Percentiles rank a stretch among this genome's conserved stretches.
Evolutionary conservation across 2,797 vertebrate species (phyloP).

Genomic region (Threskiornis aethiopicus): DNA sequence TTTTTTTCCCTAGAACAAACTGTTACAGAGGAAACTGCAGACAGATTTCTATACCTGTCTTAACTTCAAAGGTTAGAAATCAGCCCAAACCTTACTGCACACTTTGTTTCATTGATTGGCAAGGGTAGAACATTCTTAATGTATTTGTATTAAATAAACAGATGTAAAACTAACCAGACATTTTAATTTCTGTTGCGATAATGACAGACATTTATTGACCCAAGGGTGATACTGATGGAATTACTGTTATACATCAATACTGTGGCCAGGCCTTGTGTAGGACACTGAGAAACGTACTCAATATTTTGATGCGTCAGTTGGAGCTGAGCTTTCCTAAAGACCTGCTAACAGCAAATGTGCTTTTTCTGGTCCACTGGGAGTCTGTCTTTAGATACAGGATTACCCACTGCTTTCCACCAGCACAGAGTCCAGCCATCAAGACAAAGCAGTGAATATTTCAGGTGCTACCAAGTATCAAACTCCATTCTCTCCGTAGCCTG

Average conservation of each 20-base stretch:
- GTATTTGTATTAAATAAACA: neutral
- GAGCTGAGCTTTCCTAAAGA: neutral
- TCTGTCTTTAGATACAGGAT: fast-evolving
- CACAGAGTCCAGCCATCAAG: neutral
- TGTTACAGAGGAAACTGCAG: neutral
- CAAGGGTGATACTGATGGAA: neutral
- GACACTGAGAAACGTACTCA: neutral
- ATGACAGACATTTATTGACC: neutral
- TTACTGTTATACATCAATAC: neutral
- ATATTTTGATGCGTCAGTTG: neutral
- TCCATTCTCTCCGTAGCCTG: neutral
- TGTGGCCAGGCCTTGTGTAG: neutral
- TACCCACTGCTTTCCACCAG: neutral
- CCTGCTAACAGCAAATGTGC: neutral
- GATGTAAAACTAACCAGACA: neutral
- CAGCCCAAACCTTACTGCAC: neutral
- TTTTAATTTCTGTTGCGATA: neutral
- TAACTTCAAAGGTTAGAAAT: neutral
- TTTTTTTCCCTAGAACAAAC: neutral
- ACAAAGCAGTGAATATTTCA: neutral
- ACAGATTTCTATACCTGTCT: neutral
- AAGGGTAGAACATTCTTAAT: neutral
- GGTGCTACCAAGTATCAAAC: neutral
- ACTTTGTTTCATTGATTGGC: neutral
- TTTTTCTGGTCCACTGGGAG: neutral